Evolutionary conservation across 2,797 vertebrate genomes (phyloP).

Genomic region (Staurois parvus): DNA sequence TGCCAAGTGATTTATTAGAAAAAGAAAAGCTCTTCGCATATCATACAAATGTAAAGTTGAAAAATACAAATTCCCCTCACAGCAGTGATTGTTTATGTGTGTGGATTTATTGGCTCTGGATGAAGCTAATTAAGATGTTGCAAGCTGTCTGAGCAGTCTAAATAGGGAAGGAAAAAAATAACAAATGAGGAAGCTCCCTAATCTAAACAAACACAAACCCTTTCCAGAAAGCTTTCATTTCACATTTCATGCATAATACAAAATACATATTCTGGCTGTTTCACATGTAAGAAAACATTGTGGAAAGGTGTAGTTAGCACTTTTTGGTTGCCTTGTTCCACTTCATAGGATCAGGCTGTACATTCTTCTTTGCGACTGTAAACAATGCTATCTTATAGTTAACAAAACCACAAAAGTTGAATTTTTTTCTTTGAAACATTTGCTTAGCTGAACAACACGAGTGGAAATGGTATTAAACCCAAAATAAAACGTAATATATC

Average conservation of each 20-base stretch:
- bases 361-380: neutral
- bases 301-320: neutral
- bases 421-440: neutral
- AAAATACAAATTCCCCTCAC: neutral
- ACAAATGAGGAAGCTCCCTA: neutral
- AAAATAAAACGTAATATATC: too few species aligned
- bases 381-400: neutral
- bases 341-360: neutral
- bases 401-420: neutral
- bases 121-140: slow-evolving; percentile 42
- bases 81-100: slow-evolving; percentile 20
- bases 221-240: neutral
- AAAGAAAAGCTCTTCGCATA: neutral
- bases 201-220: slow-evolving; percentile 7
- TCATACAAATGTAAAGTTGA: neutral
- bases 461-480: too few species aligned
- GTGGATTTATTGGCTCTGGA: slow-evolving; percentile 23
- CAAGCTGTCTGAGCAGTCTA: slow-evolving; percentile 2
- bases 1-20: neutral
- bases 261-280: neutral
- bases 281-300: slow-evolving; percentile 16
- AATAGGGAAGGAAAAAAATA: slow-evolving; percentile 4
- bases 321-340: slow-evolving; percentile 6
- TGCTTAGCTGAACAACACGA: too few species aligned
- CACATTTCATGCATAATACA: neutral